A percentile compares a stretch with the other conserved stretches of the same genome.
phyloP scores from a whole-genome alignment of 2,797 vertebrate genomes.

The Spinus olivaceus region DNA sequence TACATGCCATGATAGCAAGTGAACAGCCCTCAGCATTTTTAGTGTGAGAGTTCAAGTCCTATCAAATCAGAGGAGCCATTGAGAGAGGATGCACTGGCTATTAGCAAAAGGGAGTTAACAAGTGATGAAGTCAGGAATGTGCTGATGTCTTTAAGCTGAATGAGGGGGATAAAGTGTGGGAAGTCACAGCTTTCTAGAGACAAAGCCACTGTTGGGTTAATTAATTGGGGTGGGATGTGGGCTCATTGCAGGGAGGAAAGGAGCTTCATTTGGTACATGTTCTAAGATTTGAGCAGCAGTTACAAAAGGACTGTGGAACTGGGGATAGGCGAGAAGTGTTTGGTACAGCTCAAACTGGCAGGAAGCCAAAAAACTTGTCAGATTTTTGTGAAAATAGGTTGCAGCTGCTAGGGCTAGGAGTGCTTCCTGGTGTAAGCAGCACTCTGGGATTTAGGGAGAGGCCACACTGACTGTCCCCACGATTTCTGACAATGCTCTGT shows the following conservation, averaged over 20 bases:
- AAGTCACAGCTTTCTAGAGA: constrained; percentile 65
- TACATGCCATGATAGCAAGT: not conserved
- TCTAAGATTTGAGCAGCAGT: constrained; percentile 51
- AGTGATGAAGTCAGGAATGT: constrained; percentile 81
- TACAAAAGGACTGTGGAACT: constrained; percentile 54
- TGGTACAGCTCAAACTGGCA: constrained; percentile 65
- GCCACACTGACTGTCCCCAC: not conserved
- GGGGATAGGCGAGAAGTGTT: constrained; percentile 65
- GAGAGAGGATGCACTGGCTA: constrained; percentile 65
- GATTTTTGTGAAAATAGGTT: constrained; percentile 79
- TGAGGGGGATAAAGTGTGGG: constrained; percentile 73
- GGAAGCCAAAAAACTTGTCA: constrained; percentile 74
- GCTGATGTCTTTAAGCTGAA: constrained; percentile 75
- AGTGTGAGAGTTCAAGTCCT: constrained; percentile 47
- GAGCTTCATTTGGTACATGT: constrained; percentile 40
- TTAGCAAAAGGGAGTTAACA: constrained; percentile 78
- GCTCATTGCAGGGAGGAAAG: constrained; percentile 53
- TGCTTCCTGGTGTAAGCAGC: constrained; percentile 33
- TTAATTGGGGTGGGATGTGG: constrained; percentile 73
- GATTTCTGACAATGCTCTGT: constrained; percentile 35
- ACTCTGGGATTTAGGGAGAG: not conserved
- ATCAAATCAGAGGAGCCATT: constrained; percentile 57
- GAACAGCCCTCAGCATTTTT: not conserved
- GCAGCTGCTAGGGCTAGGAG: constrained; percentile 73
- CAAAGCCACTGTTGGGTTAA: constrained; percentile 73